Evolutionary conservation across 2,113 vertebrate species (phyloP), one percentile per base, ranked within the genome.

Genomic region (Rhinolophus ferrumequinum): DNA sequence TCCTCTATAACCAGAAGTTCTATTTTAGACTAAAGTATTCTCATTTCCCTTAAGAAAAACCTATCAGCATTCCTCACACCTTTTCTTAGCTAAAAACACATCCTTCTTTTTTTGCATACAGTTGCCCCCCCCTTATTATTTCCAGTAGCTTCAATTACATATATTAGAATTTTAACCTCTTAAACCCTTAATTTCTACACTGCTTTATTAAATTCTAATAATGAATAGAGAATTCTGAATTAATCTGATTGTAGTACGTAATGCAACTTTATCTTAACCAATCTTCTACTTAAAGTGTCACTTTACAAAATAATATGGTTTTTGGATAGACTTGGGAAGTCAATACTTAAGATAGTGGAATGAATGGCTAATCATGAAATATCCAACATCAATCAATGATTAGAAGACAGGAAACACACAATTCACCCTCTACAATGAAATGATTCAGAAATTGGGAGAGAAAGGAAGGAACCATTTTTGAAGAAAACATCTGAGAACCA

Each of bases 401-500:
- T 10, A 72, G 15, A 89, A 84, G 72, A 38, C 33, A 60, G 26
- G 47, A 90, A 85, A 54, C 28, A 33, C 44, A 82, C 33, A 41
- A 60, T 76, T 94, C 44, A 41, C 13, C 18, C 11, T 22, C 56
- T 35, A 26, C 9, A 70, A 90, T 95, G 21, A 56, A 73, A 93
- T 76, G 28, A 81, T 73, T 92, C 93, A 67, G 67, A 91, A 76
- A 79, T 62, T 11, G 15, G 2, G 69, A 79, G 38, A 91, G 41
- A 56, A 93, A 89, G 16, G 13, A 80, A 90, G 41, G n/a, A 77
- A 52, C 4, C 0, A 16, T 47, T 97, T 93, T 54, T 50, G 72
- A 88, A 95, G 56, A 96, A 41, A 84, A 95, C 47, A 41, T 92
- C 56, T 93, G 58, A 95, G 69, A 89, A 88, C 21, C 67, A 87